phyloP scores from a whole-genome alignment of 2,113 vertebrate species.

The Saguinus imperator region DNA sequence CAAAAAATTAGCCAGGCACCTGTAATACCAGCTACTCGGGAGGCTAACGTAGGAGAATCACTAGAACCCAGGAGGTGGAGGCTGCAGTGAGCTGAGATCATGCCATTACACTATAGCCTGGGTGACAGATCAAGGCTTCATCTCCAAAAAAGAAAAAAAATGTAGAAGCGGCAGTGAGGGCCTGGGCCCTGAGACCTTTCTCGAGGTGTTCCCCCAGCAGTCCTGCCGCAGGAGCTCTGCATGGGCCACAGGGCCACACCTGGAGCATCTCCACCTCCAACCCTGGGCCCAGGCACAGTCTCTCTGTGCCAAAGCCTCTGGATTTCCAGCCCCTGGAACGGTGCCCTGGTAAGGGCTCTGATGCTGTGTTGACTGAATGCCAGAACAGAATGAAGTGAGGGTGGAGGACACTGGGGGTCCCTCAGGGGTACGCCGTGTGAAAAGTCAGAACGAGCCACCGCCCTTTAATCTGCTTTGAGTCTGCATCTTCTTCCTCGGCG shows the following conservation, averaged over 20 bases:
- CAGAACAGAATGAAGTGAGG: fast-evolving
- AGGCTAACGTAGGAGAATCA: too few relatives aligned
- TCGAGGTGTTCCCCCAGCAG: background rate
- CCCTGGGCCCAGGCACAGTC: background rate
- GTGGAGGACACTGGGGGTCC: too few relatives aligned
- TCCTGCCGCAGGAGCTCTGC: fast-evolving
- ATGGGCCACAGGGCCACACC: fast-evolving
- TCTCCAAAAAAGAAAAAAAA: background rate
- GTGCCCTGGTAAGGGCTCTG: fast-evolving
- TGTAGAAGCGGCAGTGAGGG: background rate
- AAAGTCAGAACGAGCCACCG: fast-evolving
- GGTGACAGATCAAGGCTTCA: too few relatives aligned
- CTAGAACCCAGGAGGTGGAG: too few relatives aligned
- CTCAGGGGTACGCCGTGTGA: fast-evolving
- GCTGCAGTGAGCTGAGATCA: too few relatives aligned
- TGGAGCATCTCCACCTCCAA: background rate
- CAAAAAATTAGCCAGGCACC: too few relatives aligned
- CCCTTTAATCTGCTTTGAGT: background rate
- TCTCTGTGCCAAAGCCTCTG: background rate
- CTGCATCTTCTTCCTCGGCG: fast-evolving
- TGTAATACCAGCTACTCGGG: too few relatives aligned
- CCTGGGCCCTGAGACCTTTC: fast-evolving
- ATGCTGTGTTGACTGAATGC: fast-evolving
- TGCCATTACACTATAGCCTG: too few relatives aligned
- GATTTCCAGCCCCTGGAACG: fast-evolving